Evolutionary conservation across 2,797 vertebrate genomes (phyloP), one percentile per base, ranked within the genome.

Genomic region (Peromyscus melanophrys): DNA sequence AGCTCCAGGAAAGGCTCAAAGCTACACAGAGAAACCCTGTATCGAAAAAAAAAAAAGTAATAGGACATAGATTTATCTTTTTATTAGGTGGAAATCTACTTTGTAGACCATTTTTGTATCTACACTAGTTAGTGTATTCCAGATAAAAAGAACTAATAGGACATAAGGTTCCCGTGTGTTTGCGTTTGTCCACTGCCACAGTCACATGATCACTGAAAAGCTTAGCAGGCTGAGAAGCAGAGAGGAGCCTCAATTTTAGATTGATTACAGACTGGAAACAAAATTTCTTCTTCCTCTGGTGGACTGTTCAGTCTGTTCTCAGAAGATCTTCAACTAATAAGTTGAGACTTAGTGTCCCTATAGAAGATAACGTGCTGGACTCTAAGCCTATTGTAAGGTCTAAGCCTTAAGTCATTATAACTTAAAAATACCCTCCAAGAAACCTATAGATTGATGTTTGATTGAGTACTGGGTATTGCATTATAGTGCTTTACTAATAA

Each of bases 371-470:
- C 40, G 0, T 69, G 14, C 37, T 90, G 87, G 6, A 17, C 37
- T 63, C 55, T 16, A 49, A 34, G 55, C 12, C 6, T 88, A 57
- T n/a, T 12, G 2, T 40, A 59, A 76, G 27, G 40, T 12, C 46
- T 19, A 61, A 46, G 55, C 13, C 61, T 76, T 57, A 94, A 75
- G 0, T 63, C 49, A 21, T 40, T 17, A 31, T 61, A 14, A 84
- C 93, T 90, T 96, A 85, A 77, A 93, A 67, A 95, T 81, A 89
- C 10, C 14, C 93, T 23, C 21, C 31, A 14, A 23, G 71, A n/a
- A 83, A 76, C 4, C 55, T 77, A 27, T 6, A 81, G 52, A 73
- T 7, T 67, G 40, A n/a, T 57, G 46, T 43, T 80, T 63, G 61
- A 61, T 34, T 76, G 46, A 78, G 61, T 86, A 59, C 25, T 75